Base-by-base conservation (phyloP, 1,140 invertebrate genomes). In the Tetramorium alpestre region DNA sequence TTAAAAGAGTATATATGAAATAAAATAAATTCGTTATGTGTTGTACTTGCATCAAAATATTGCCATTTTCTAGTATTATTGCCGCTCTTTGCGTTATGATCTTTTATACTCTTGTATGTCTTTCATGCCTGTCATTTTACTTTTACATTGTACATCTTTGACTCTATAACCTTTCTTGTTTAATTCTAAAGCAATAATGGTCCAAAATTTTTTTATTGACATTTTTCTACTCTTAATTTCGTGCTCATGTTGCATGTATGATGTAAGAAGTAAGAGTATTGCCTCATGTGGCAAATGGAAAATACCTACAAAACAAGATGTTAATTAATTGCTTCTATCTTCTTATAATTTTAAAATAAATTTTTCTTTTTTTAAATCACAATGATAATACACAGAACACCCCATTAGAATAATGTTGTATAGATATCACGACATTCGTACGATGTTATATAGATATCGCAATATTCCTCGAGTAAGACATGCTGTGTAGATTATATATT, bases 41-140 rank as follows among this genome's bases (percentile, higher is more conserved):
- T 2, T 33, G 2, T 33, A 33, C 28, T 33, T 33, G 2, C 28
- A 33, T 33, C 28, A 33, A 33, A 77, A 64, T 78, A 78, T 33
- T 0, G 4, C 76, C 76, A 78, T 22, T 25, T 22, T n/a, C 25
- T 25, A 0, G 1, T 49, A 16, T 6, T 78, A 38, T 38, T 64
- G 16, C 4, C n/a, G 8, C 44, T 49, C 4, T 49, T 78, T 3
- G 4, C 25, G 6, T 77, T 78, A 1, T 78, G 44, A 16, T 62
- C 75, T 10, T 64, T 78, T 5, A 49, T 28, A 49, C 8, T 62
- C 22, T 80, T 80, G 10, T 80, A 80, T 16, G 33, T 80, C 67
- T 38, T 38, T 80, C 18, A 64, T 64, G 0, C 44, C 60, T 2
- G 60, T 2, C 44, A 78, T 49, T 51, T 78, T 78, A 38, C 44